phyloP scores from a whole-genome alignment of 2,888 invertebrate genomes.

The Troilus luridus region DNA sequence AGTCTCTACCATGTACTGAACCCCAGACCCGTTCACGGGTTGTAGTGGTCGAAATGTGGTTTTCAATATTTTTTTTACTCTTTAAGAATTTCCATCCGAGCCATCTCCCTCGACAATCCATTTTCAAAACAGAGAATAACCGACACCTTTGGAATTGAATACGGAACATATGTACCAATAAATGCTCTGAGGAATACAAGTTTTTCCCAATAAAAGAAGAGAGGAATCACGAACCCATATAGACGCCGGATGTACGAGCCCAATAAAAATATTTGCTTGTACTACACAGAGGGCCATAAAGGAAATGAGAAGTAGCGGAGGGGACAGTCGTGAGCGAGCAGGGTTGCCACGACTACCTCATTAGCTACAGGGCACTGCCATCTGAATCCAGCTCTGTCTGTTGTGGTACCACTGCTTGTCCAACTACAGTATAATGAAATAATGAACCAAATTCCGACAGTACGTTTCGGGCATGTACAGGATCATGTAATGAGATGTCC shows the following conservation, averaged over 20 bases:
- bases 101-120: too few relatives aligned
- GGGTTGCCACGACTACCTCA: constrained; percentile 34
- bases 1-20: too few relatives aligned
- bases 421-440: neutral
- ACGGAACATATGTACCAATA: neutral
- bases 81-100: too few relatives aligned
- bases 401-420: neutral
- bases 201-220: neutral
- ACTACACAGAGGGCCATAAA: neutral
- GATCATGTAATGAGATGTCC: too few relatives aligned
- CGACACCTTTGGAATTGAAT: neutral
- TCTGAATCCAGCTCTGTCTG: neutral
- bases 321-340: constrained; percentile 33
- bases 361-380: constrained; percentile 27
- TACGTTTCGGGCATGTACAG: neutral
- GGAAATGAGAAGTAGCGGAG: neutral
- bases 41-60: too few relatives aligned
- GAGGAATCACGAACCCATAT: neutral
- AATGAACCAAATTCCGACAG: neutral
- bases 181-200: neutral
- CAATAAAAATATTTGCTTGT: constrained; percentile 11
- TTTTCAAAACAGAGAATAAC: too few relatives aligned
- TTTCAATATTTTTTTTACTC: too few relatives aligned
- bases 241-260: neutral
- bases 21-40: too few relatives aligned